phyloP scores from a whole-genome alignment of 2,113 vertebrate species.

The Mus musculus region DNA sequence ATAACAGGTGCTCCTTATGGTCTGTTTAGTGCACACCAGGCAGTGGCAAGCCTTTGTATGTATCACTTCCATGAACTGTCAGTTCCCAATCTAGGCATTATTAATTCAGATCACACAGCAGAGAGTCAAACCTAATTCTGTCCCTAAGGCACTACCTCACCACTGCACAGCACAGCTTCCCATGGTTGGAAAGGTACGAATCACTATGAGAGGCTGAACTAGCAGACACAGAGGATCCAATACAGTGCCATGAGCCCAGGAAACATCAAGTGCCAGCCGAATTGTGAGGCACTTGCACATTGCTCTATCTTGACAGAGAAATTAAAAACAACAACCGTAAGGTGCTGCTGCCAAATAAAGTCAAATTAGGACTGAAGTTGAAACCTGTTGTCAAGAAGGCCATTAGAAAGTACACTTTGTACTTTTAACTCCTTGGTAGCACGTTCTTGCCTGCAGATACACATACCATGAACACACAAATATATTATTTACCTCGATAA shows the following conservation, averaged over 20 bases:
- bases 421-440: constrained; percentile 40
- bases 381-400: neutral
- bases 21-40: constrained; percentile 2
- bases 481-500: constrained; percentile 92
- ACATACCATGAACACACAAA: neutral
- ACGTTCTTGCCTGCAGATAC: neutral
- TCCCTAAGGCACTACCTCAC: neutral
- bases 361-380: constrained; percentile 24
- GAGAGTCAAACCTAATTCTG: constrained; percentile 17
- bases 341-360: constrained; percentile 16
- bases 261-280: neutral
- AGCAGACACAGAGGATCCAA: neutral
- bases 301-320: neutral
- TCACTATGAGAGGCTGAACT: neutral
- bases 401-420: constrained; percentile 15
- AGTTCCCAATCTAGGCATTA: neutral
- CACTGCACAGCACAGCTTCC: neutral
- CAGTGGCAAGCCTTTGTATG: neutral
- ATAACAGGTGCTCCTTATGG: neutral
- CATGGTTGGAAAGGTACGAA: neutral
- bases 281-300: neutral
- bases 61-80: neutral
- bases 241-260: neutral
- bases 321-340: neutral
- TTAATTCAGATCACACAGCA: neutral